These are phyloP conservation scores for Prunella strophiata DNA, from an alignment of 2,797 vertebrate species.

Conservation along the genomic window DNA sequence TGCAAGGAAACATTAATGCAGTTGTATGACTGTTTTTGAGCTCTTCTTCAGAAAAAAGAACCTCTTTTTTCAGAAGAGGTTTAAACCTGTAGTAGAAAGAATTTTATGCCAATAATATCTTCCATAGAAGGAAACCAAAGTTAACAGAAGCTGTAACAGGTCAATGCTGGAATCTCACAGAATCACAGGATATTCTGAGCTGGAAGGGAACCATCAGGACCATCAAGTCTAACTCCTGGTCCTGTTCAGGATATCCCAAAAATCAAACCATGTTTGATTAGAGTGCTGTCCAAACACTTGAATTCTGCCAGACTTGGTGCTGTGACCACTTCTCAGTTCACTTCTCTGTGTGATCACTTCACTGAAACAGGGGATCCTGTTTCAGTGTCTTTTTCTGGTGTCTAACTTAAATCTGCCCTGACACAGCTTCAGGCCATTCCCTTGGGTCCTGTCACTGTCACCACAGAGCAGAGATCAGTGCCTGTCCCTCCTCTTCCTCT, in stretches of 20 bases:
- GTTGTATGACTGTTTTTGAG: background rate
- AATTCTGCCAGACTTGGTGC: background rate
- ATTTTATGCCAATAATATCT: background rate
- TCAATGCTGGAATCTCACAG: background rate
- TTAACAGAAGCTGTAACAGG: background rate
- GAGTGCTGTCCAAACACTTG: background rate
- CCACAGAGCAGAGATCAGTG: background rate
- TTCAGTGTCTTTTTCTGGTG: background rate
- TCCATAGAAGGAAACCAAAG: background rate
- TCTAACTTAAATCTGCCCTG: background rate
- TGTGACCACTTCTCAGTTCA: too few species aligned
- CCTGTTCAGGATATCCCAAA: background rate
- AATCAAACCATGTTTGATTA: too few species aligned
- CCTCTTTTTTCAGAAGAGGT: background rate
- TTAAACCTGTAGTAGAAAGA: background rate
- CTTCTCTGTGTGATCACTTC: too few species aligned
- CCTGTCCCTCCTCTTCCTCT: fast-evolving
- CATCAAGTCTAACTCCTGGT: background rate
- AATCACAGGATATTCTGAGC: background rate
- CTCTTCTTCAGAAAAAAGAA: background rate
- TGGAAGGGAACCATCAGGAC: background rate
- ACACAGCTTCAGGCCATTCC: background rate
- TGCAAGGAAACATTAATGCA: background rate
- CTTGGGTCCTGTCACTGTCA: fast-evolving
- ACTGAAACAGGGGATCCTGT: too few species aligned